Percentiles rank a stretch among this genome's conserved stretches.
These are phyloP conservation scores for Bicyclus anynana DNA, from an alignment of 1,140 invertebrate genomes.

Conservation along the genomic window DNA sequence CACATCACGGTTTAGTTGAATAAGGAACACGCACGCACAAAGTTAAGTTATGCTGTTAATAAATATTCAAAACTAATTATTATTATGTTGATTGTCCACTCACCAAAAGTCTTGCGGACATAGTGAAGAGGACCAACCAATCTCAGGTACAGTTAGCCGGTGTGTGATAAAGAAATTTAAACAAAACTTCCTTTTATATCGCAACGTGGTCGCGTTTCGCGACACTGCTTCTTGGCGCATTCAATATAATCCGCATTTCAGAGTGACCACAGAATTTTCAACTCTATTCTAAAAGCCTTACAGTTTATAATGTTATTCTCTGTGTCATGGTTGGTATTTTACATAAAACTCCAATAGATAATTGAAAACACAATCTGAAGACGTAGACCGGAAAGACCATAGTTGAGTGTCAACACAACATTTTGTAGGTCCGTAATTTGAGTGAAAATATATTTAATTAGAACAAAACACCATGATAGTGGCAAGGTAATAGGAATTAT, in stretches of 20 bases:
- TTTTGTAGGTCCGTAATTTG: constrained; percentile 13
- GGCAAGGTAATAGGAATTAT: neutral
- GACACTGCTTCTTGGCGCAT: constrained; percentile 59
- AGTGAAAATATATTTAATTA: constrained; percentile 25
- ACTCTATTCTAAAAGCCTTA: constrained; percentile 3
- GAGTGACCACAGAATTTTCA: neutral
- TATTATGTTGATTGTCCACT: constrained; percentile 31
- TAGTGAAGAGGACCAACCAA: constrained; percentile 46
- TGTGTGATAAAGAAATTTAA: constrained; percentile 72
- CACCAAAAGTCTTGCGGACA: constrained; percentile 64
- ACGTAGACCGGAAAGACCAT: constrained; percentile 23
- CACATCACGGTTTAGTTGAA: neutral
- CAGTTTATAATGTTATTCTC: constrained; percentile 8
- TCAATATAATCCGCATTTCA: constrained; percentile 38
- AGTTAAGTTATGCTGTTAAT: neutral
- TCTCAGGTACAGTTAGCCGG: constrained; percentile 48
- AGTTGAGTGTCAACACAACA: constrained; percentile 11
- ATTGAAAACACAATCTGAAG: constrained; percentile 30
- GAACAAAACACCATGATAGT: constrained; percentile 1
- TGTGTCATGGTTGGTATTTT: constrained; percentile 10
- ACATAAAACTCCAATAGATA: constrained; percentile 17
- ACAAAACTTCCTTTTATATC: constrained; percentile 75
- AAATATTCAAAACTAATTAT: neutral
- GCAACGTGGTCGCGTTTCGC: constrained; percentile 71
- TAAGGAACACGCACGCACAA: neutral